Percentiles rank a stretch among this genome's conserved stretches.
These are phyloP conservation scores for Ictidomys tridecemlineatus DNA, from an alignment of 2,113 vertebrate genomes.

Conservation along the genomic window DNA sequence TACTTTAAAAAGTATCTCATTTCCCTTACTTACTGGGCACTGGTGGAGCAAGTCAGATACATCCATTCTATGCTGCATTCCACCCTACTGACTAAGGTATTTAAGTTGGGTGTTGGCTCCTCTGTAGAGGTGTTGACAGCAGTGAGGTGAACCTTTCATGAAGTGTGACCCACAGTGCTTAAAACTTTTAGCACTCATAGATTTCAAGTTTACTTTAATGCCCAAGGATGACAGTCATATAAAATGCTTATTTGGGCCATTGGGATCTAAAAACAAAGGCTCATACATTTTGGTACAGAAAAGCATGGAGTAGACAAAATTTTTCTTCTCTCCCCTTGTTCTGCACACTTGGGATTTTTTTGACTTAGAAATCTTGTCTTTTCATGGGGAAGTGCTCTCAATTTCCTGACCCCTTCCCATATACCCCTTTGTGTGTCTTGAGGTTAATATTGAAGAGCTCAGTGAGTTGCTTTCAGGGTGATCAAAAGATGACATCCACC, in stretches of 20 bases:
- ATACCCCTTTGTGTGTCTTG: neutral
- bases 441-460: neutral
- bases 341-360: neutral
- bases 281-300: neutral
- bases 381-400: neutral
- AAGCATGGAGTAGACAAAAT: neutral
- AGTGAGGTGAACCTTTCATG: neutral
- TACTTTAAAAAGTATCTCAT: neutral
- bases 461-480: fast-evolving
- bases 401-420: neutral
- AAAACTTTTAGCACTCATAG: neutral
- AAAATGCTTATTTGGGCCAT: neutral
- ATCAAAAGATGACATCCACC: neutral
- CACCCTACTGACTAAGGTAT: too few relatives aligned
- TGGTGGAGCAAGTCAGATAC: neutral
- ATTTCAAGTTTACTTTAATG: neutral
- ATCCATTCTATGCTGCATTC: neutral
- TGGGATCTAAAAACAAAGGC: neutral
- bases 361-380: neutral
- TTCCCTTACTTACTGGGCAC: neutral
- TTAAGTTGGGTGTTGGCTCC: neutral
- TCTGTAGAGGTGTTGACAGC: neutral
- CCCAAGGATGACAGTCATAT: neutral
- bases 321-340: neutral
- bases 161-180: neutral